Evolutionary conservation across 2,113 vertebrate species (phyloP), one percentile per base, ranked within the genome.

Genomic region (Clarias magur): DNA sequence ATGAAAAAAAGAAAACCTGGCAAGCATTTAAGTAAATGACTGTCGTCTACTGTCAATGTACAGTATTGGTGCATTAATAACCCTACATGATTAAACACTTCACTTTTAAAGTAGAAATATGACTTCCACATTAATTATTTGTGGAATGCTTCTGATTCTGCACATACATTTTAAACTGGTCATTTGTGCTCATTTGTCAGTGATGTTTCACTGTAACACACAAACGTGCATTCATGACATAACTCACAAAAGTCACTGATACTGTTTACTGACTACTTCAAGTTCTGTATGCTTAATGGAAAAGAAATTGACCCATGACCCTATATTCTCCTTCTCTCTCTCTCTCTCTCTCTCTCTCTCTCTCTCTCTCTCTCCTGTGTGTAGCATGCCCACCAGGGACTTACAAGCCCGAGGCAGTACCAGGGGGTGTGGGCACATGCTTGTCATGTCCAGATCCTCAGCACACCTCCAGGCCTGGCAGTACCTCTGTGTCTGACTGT

Each of bases 381-480:
- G 79, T 92, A 99, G 98, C 96, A 23, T 99, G 98, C 90, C 97
- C 98, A 13, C 90, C 97, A 9, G 97, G 97, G 72, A 99, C 98
- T 0, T 99, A 97, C 87, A 99, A 99, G 88, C 96, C 97, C 11
- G 97, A 98, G 92, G 96, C 94, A 57, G 94, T 94, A 8, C 97
- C 97, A 3, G 98, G 98, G 90, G 97, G 98, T 84, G 91, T 96
- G 82, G 95, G 96, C 88, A 97, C 97, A 76, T 99, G 98, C 84
- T 91, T 93, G 57, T 88, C 93, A 0, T 99, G 98, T 88, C 97
- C 97, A 0, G 95, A 97, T 89, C 91, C 92, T 60, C 96, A 97
- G 87, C 96, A 99, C 84, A 97, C 95, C 12, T 99, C 98, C 83
- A 95, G 94, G 85, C 97, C 96, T 0, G 98, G 97, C 88, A 99